phyloP scores from a whole-genome alignment of 2,888 invertebrate genomes.

The Lissonota sp. region DNA sequence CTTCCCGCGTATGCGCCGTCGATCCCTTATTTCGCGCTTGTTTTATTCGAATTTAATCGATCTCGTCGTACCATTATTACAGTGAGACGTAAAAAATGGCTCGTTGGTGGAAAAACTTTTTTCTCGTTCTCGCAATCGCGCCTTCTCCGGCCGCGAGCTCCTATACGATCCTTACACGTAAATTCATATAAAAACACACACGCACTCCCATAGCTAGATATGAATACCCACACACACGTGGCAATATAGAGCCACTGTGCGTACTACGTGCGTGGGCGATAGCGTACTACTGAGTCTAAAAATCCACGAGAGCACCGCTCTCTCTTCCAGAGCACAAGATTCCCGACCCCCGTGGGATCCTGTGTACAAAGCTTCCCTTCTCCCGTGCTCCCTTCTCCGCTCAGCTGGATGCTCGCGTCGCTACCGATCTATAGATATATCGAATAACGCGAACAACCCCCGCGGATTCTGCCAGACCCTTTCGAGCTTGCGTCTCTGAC shows the following conservation, averaged over 20 bases:
- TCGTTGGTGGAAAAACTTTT: conserved; percentile 72
- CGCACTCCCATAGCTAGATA: conserved; percentile 79
- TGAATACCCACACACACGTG: conserved; percentile 74
- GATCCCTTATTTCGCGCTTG: neutral
- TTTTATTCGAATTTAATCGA: neutral
- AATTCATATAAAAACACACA: conserved; percentile 21
- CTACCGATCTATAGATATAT: conserved; percentile 9
- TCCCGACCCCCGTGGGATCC: conserved; percentile 83
- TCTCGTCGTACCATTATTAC: too few species aligned
- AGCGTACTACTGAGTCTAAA: conserved; percentile 83
- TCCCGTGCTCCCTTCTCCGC: conserved; percentile 31
- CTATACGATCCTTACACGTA: neutral
- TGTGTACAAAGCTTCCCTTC: conserved; percentile 66
- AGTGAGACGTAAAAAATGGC: too few species aligned
- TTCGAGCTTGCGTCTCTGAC: conserved; percentile 59
- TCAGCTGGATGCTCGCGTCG: conserved; percentile 49
- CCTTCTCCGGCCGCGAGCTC: conserved; percentile 82
- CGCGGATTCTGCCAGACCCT: conserved; percentile 55
- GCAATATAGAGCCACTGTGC: conserved; percentile 83
- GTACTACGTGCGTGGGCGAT: conserved; percentile 85
- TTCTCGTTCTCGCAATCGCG: conserved; percentile 82
- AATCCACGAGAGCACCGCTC: conserved; percentile 74
- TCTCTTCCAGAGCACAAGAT: conserved; percentile 78
- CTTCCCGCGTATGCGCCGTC: conserved; percentile 27
- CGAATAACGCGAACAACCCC: conserved; percentile 10